A percentile compares a stretch with the other conserved stretches of the same genome.
These are phyloP conservation scores for Fragum fragum DNA, from an alignment of 2,888 invertebrate species.

Conservation along the genomic window DNA sequence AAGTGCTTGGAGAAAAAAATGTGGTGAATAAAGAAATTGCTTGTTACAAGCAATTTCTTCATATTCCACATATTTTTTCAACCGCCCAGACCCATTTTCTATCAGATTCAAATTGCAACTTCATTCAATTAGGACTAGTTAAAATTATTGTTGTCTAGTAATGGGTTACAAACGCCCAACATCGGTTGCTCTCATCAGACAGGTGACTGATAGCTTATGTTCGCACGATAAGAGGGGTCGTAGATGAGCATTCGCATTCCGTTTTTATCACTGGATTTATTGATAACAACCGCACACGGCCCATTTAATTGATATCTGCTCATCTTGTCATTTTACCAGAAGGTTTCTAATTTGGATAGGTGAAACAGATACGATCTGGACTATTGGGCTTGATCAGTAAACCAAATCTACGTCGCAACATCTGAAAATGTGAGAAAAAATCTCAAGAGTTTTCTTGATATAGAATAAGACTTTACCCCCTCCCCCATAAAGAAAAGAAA, in stretches of 20 bases:
- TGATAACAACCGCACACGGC: background rate
- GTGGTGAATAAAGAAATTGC: too few species aligned
- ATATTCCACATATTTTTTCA: too few species aligned
- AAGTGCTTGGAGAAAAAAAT: too few species aligned
- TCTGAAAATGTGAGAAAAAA: too few species aligned
- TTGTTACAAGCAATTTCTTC: too few species aligned
- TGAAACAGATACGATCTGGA: background rate
- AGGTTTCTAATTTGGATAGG: slow-evolving; percentile 3
- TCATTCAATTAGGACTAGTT: too few species aligned
- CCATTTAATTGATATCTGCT: background rate
- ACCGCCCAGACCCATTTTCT: too few species aligned
- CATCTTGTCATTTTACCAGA: background rate
- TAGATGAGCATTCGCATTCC: background rate
- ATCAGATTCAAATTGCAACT: too few species aligned
- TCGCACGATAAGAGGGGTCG: background rate
- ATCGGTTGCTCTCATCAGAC: background rate
- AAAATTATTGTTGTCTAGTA: too few species aligned
- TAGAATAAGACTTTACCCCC: too few species aligned
- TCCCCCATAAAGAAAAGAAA: too few species aligned
- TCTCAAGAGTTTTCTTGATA: too few species aligned
- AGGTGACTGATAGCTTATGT: background rate
- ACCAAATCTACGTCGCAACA: background rate
- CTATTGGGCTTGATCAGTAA: background rate
- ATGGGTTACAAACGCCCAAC: background rate
- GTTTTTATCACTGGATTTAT: background rate